Base-by-base conservation (phyloP, 2,888 invertebrate species). In the Parapristionchus giblindavisi region DNA sequence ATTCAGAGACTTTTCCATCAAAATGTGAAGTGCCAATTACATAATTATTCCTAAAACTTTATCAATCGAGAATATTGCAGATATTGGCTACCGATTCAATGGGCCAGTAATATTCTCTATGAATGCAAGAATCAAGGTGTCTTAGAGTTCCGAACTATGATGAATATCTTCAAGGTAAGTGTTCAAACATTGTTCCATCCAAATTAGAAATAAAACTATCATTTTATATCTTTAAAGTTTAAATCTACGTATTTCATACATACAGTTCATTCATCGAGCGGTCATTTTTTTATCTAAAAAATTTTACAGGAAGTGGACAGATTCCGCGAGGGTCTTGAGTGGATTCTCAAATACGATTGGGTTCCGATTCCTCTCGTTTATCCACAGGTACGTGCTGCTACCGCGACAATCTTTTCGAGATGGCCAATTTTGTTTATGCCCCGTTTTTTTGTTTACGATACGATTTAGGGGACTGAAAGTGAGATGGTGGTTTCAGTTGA, bases 351-450 rank as follows among this genome's bases (percentile, higher is more conserved):
- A 72, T 83, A 79, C 61, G 83, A 83, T 58, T 83, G 82, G 83
- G 83, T 87, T 24, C 85, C 85, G 0, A 83, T 85, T 40, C 85
- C 85, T 2, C 73, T 85, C 29, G 86, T 85, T 21, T 85, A 85
- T 68, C 85, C 86, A 6, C 85, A 85, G 77, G 81, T 85, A 32
- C 27, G 29, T 54, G 4, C 29, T 54, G 14, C 5, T 54, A 54
- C 27, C n/a, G n/a, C n/a, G n/a, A n/a, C n/a, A n/a, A n/a, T n/a
- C 27, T 54, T 54, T 24, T 14, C 17, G 11, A 14, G 17, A 17
- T n/a, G n/a, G n/a, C n/a, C n/a, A n/a, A 43, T 43, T 17, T 14
- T 43, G 8, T 8, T 43, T 8, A 43, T 17, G 17, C 8, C 8
- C 17, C 17, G 17, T 43, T 43, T 8, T 43, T 43, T 43, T 17